phyloP scores from a whole-genome alignment of 2,888 invertebrate genomes.

The Leptogaster cylindrica region DNA sequence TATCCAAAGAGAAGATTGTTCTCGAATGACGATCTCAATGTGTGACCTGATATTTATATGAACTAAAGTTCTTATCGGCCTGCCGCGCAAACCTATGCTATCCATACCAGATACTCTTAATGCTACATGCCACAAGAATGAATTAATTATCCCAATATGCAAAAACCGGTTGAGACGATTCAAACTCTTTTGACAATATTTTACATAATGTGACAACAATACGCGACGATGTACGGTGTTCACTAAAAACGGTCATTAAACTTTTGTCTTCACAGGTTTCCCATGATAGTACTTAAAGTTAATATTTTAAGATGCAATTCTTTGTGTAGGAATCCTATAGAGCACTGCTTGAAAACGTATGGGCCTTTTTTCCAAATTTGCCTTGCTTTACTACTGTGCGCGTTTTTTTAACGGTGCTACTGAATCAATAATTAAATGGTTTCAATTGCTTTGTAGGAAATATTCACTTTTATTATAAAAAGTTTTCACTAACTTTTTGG shows the following conservation, averaged over 20 bases:
- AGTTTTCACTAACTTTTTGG: no score
- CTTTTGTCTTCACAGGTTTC: neutral
- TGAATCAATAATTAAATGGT: no score
- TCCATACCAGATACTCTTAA: constrained; percentile 2
- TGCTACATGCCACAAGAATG: neutral
- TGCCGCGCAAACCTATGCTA: neutral
- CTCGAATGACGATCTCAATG: constrained; percentile 16
- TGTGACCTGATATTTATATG: constrained; percentile 21
- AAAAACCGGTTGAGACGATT: constrained; percentile 11
- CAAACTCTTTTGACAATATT: constrained; percentile 1
- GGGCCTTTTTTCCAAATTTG: no score
- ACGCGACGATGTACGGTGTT: neutral
- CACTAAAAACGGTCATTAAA: constrained; percentile 27
- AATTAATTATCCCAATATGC: constrained; percentile 11
- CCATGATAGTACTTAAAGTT: no score
- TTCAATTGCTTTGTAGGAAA: no score
- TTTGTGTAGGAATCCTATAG: no score
- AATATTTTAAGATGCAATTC: no score
- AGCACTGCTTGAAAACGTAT: no score
- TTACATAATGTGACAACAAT: constrained; percentile 21
- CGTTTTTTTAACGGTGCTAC: no score
- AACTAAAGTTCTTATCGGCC: constrained; percentile 9
- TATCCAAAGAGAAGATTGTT: constrained; percentile 15
- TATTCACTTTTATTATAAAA: no score
- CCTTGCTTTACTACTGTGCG: no score